Evolutionary conservation across 2,888 invertebrate species (phyloP), one percentile per base, ranked within the genome.

Genomic region (Agapetus fuscipes): DNA sequence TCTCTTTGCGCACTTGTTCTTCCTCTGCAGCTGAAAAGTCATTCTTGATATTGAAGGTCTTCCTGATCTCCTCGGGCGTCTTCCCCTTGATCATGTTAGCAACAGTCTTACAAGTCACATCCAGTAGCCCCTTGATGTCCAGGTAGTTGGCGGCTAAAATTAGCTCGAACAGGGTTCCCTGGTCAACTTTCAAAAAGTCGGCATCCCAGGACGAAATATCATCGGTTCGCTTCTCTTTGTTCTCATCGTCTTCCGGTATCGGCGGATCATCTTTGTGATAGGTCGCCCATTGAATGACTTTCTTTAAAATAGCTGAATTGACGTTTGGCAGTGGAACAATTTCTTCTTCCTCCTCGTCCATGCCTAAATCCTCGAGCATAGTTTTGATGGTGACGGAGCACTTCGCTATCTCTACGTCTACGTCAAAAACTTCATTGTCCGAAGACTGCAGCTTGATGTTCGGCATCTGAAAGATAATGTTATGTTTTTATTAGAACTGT

Each of bases 171-270:
- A 97, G 67, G 1, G 95, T 96, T 43, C 91, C 94, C 61, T 96
- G 95, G 60, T 96, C 95, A 20, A 97, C 96, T 74, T 98, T 98
- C 6, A 99, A 68, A 57, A 98, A 98, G 61, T 98, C 97, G 0
- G 94, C 91, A 70, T 98, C 98, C 98, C 98, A 98, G 0, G 93
- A 91, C 15, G 90, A 90, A 51, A 98, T 98, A 57, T 98, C 97
- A 59, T 98, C 97, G 1, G 97, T 97, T n/a, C 97, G 73, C 56
- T 96, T 97, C 57, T 95, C 94, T 60, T 91, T 91, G 61, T 90
- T 93, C 59, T 97, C 96, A 56, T 96, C 95, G 54, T 98, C 96
- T 62, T 95, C 95, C 6, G 93, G 87, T 53, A 90, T 83, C 39
- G 93, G 89, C 15, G 94, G 91, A 60, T 98, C 97, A 56, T 98